A percentile compares a stretch with the other conserved stretches of the same genome.
These are phyloP conservation scores for Fregata magnificens DNA, from an alignment of 2,113 vertebrate species.

Conservation along the genomic window DNA sequence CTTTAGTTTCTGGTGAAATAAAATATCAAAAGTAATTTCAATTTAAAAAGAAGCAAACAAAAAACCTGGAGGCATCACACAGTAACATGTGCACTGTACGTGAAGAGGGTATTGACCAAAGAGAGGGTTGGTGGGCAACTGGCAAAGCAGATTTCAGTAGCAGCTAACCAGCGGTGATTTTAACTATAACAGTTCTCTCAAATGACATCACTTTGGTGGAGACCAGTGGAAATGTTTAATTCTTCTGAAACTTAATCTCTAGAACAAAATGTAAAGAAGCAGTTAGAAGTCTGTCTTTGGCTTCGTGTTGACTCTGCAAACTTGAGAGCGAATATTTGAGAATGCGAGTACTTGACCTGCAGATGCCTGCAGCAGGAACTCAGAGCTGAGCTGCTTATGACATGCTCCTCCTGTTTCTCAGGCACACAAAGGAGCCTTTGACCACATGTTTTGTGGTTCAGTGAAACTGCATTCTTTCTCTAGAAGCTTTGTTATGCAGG, in stretches of 20 bases:
- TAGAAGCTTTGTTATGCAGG: background rate
- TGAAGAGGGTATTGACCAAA: background rate
- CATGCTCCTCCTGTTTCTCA: background rate
- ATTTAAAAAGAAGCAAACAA: background rate
- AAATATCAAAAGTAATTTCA: background rate
- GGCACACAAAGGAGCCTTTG: background rate
- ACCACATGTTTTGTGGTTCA: background rate
- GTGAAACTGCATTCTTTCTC: background rate
- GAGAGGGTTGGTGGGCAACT: background rate
- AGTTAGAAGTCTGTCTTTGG: background rate
- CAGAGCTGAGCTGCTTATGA: background rate
- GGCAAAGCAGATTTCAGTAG: background rate
- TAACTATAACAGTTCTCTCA: background rate
- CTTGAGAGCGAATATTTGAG: fast-evolving
- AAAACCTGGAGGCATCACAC: background rate
- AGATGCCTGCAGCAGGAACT: background rate
- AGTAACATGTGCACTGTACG: fast-evolving
- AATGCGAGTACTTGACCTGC: background rate
- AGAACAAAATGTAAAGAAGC: background rate
- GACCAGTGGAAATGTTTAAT: background rate
- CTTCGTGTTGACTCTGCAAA: background rate
- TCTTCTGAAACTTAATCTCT: background rate
- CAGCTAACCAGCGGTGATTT: background rate
- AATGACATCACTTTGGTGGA: background rate
- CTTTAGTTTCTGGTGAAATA: background rate